A percentile compares a stretch with the other conserved stretches of the same genome.
These are phyloP conservation scores for Corbicula japonica DNA, from an alignment of 2,888 invertebrate species.

Conservation along the genomic window DNA sequence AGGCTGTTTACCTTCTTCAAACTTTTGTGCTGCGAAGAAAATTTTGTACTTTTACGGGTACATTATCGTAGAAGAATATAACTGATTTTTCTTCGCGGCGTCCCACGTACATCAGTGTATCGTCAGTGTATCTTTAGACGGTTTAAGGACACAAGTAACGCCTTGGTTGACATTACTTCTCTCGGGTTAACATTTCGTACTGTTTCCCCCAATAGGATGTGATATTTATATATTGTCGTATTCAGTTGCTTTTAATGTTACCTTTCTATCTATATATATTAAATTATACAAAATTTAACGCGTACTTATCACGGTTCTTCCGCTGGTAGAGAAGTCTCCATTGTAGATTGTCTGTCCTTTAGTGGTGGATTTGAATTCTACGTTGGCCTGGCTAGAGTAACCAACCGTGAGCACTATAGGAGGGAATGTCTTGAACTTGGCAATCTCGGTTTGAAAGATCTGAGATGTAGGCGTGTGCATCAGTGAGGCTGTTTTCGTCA, in stretches of 20 bases:
- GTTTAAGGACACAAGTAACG: no score
- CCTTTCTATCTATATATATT: no score
- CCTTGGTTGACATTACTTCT: no score
- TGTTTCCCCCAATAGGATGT: no score
- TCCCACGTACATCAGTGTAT: no score
- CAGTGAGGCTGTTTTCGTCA: conserved; percentile 42
- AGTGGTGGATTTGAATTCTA: conserved; percentile 43
- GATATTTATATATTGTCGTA: no score
- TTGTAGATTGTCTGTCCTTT: conserved; percentile 33
- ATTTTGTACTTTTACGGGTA: no score
- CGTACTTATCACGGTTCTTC: conserved; percentile 54
- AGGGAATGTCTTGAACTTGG: conserved; percentile 45
- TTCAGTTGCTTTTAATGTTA: no score
- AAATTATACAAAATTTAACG: conserved; percentile 1
- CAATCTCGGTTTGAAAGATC: conserved; percentile 56
- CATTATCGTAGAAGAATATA: no score
- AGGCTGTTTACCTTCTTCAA: conserved; percentile 34
- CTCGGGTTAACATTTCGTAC: no score
- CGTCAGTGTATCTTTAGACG: no score
- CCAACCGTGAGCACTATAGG: conserved; percentile 53
- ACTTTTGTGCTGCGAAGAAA: conserved; percentile 46
- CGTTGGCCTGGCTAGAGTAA: conserved; percentile 52
- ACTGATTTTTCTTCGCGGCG: no score
- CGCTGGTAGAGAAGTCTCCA: conserved; percentile 36
- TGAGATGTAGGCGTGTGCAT: conserved; percentile 22